Evolutionary conservation across 2,888 invertebrate species (phyloP).

Genomic region (Drosophila monieri): DNA sequence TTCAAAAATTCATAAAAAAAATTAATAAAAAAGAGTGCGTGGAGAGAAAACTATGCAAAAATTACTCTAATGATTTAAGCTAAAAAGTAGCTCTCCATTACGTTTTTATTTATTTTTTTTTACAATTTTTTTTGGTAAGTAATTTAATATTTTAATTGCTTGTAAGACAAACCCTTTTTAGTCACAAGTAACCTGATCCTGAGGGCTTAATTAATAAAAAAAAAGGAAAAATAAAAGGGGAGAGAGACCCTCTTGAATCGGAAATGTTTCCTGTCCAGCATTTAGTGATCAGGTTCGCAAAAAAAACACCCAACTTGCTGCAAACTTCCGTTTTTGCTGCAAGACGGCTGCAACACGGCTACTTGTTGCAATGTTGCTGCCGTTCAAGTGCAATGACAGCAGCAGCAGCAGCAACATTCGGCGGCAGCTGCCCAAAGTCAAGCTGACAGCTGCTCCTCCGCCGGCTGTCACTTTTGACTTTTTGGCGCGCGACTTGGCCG

Average conservation of each 20-base stretch:
- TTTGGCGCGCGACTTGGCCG: conserved; percentile 32
- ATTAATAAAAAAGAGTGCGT: conserved; percentile 20
- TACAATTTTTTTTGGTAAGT: neutral
- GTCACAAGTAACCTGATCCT: neutral
- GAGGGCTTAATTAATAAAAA: conserved; percentile 2
- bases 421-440: conserved; percentile 46
- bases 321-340: conserved; percentile 46
- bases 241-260: neutral
- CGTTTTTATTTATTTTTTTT: neutral
- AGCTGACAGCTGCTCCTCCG: conserved; percentile 48
- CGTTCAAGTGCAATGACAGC: conserved; percentile 60
- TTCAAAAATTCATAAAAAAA: neutral
- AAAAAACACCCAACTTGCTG: conserved; percentile 27
- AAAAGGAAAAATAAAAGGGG: neutral
- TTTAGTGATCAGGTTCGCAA: neutral
- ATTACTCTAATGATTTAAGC: neutral
- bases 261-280: conserved; percentile 1
- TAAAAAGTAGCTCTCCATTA: neutral
- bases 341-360: conserved; percentile 46
- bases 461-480: conserved; percentile 44
- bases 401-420: conserved; percentile 41
- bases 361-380: conserved; percentile 37
- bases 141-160: conserved; percentile 19
- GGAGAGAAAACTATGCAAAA: conserved; percentile 10
- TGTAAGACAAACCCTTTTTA: neutral